A percentile compares a stretch with the other conserved stretches of the same genome.
These are phyloP conservation scores for Pemphigus obesinymphae DNA, from an alignment of 1,140 invertebrate species.

Conservation along the genomic window DNA sequence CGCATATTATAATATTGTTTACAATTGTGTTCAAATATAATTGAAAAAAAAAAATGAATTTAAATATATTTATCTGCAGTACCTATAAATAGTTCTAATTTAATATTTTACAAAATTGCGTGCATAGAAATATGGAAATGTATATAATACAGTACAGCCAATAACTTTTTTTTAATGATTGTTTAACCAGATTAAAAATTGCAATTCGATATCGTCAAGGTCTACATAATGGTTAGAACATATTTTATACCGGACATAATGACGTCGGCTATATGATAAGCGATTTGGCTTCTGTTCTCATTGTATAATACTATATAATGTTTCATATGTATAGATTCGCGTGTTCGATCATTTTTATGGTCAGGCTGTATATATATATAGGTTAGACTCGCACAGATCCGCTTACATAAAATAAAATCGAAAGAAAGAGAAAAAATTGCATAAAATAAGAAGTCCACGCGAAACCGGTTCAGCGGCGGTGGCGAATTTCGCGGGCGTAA, in stretches of 20 bases:
- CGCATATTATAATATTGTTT: too few species aligned
- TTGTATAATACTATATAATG: not conserved
- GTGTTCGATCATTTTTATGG: slow-evolving; percentile 1
- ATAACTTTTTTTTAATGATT: not conserved
- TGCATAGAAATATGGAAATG: too few species aligned
- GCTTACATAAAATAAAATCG: slow-evolving; percentile 4
- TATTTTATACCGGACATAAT: too few species aligned
- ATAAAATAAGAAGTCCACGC: not conserved
- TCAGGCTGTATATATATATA: too few species aligned
- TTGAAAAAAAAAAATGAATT: too few species aligned
- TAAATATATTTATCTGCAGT: too few species aligned
- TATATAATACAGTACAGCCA: too few species aligned
- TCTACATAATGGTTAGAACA: not conserved
- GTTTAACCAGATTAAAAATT: not conserved
- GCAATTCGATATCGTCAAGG: slow-evolving; percentile 7
- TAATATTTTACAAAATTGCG: too few species aligned
- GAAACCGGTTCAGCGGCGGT: not conserved
- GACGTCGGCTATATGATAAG: not conserved
- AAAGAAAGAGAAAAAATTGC: not conserved
- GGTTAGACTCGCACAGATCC: not conserved
- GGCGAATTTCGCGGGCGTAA: slow-evolving; percentile 11
- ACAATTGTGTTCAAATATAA: too few species aligned
- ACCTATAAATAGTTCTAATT: too few species aligned
- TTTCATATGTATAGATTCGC: not conserved
- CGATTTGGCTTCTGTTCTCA: slow-evolving; percentile 1